Base-by-base conservation (phyloP, 1,140 invertebrate genomes). In the Pogonus chalceus region DNA sequence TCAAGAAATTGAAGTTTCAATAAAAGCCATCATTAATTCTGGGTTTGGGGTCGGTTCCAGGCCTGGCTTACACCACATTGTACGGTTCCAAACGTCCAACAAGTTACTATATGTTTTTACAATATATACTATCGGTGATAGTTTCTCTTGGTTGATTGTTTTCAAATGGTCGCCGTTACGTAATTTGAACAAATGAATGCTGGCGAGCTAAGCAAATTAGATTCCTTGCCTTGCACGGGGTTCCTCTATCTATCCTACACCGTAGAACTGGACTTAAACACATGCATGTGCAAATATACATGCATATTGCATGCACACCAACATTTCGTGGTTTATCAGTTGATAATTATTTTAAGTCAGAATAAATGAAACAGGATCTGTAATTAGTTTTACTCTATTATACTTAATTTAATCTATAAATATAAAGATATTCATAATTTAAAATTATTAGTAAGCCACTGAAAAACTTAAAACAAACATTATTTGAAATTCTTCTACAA, bases 1-100 rank as follows among this genome's bases (percentile, higher is more conserved):
- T 72, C 71, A 72, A 72, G 68, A 72, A 72, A 72, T 72, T 72
- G 71, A 72, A 71, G 65, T 71, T 69, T 72, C 71, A 70, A 72
- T 72, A 72, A 72, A 72, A 69, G 65, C 66, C 61, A 72, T 72
- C 71, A 72, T 72, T 71, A 72, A 72, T 72, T 72, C 67, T 65
- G 63, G 67, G 65, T 69, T 71, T 69, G 65, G 65, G 68, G 64
- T 59, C 60, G 49, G 22, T 50, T 50, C 21, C 24, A 49, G 50
- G 53, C 49, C 54, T 51, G 53, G 59, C 59, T 58, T 61, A 67
- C 64, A 63, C 61, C 58, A 60, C 58, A 60, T 61, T 62, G 60
- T 55, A 61, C 51, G 54, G 37, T 51, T 43, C 52, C 62, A 60
- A 49, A 53, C 50, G 58, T 51, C 56, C 60, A 58, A 55, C 54